A percentile compares a stretch with the other conserved stretches of the same genome.
Evolutionary conservation across 2,113 vertebrate genomes (phyloP).

Genomic region (Leucopsar rothschildi): DNA sequence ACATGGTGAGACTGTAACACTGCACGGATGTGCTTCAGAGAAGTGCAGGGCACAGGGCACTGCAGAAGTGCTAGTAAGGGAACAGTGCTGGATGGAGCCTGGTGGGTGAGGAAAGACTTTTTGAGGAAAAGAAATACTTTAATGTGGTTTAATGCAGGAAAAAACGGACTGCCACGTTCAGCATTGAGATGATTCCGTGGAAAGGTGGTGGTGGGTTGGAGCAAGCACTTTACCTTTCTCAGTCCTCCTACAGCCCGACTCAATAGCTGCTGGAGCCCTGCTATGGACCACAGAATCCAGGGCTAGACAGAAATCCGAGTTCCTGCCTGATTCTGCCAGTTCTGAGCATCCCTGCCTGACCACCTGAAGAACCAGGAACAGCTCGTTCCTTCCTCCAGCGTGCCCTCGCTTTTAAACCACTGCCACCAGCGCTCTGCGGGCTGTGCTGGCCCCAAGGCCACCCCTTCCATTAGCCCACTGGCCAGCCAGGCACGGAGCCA

Average conservation of each 20-base stretch:
- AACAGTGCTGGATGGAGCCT: not conserved
- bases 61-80: not conserved
- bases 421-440: rapidly evolving
- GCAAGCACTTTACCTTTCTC: not conserved
- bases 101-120: rapidly evolving
- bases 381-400: not conserved
- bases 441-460: not conserved
- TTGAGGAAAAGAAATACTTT: not conserved
- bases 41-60: not conserved
- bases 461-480: not conserved
- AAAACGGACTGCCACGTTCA: not conserved
- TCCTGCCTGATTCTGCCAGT: not conserved
- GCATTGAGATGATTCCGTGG: not conserved
- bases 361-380: not conserved
- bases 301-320: not conserved
- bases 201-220: not conserved
- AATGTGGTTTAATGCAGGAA: not conserved
- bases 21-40: not conserved
- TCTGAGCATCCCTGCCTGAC: not conserved
- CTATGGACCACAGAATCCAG: not conserved
- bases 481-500: not conserved
- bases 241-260: not conserved
- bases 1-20: too few species aligned
- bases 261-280: rapidly evolving
- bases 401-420: not conserved